Evolutionary conservation across 2,797 vertebrate genomes (phyloP), one percentile per base, ranked within the genome.

Genomic region (Anguilla obscura): DNA sequence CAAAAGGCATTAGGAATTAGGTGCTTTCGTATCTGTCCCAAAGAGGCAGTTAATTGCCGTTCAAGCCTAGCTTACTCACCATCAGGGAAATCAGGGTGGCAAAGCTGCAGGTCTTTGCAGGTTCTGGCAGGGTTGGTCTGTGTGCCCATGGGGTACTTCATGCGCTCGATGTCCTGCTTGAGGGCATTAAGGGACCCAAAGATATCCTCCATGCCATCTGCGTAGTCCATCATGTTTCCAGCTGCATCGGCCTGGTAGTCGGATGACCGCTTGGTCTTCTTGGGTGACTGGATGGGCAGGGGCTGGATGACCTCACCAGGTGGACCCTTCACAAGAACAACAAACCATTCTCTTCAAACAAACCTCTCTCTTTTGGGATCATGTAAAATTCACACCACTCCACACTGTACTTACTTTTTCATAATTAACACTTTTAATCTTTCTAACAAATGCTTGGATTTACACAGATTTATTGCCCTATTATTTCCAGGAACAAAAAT

Each of bases 141-240:
- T 0, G 98, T 99, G 63, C 99, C 99, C 97, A 98, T 97, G 0
- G 99, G 99, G 89, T 98, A 99, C 89, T 99, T 99, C 98, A 99
- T 99, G n/a, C 98, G 96, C 88, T 99, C 98, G 0, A 99, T 99
- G 91, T 99, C 98, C 92, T 98, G 97, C 88, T 99, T 99, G 90
- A 99, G 95, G 89, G 96, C 97, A 92, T 99, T 98, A 87, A 99
- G 92, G 0, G 98, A 99, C 86, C 96, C 95, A 71, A 99, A 99
- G 91, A 99, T 98, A 91, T 98, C 97, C 91, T 99, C 98, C 98
- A 99, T 99, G 90, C 97, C 99, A 89, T 99, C 98, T 0, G 97
- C 94, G 21, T 99, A 99, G 90, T 99, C 98, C 93, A 97, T 94
- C 89, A 97, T 95, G 76, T 93, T 95, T 54, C 96, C 96, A 0